phyloP scores from a whole-genome alignment of 1,140 invertebrate genomes.

The Drosophila micromelanica region DNA sequence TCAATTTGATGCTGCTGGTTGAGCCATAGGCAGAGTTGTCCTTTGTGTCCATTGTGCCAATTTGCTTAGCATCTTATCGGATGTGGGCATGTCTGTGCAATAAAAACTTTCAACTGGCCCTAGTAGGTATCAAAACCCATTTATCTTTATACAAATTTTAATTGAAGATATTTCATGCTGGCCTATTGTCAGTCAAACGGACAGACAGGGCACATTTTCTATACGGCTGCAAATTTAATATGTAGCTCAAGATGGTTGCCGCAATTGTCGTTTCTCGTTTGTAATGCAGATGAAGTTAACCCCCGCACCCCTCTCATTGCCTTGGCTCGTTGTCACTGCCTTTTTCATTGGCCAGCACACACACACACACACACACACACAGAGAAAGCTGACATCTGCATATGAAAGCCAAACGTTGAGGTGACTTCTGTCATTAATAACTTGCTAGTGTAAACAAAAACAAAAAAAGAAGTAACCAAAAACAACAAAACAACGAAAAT shows the following conservation, averaged over 20 bases:
- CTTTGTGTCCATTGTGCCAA: constrained; percentile 62
- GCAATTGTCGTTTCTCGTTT: constrained; percentile 59
- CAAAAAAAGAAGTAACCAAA: constrained; percentile 4
- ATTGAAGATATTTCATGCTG: constrained; percentile 81
- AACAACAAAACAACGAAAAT: constrained; percentile 17
- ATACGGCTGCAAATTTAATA: constrained; percentile 19
- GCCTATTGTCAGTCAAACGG: constrained; percentile 53
- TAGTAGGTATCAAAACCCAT: constrained; percentile 73
- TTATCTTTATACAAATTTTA: constrained; percentile 82
- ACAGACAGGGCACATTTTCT: constrained; percentile 1
- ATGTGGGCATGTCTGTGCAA: constrained; percentile 55
- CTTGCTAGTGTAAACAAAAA: constrained; percentile 58
- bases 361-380: not conserved
- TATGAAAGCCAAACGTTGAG: constrained; percentile 60
- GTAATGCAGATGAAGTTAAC: constrained; percentile 62
- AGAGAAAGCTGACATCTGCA: constrained; percentile 47
- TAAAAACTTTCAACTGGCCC: constrained; percentile 73
- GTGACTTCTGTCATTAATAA: constrained; percentile 77
- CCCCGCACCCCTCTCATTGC: not conserved
- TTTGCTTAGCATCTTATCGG: constrained; percentile 66
- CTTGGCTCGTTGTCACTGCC: not conserved
- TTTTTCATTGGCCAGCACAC: not conserved
- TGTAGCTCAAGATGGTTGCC: constrained; percentile 50
- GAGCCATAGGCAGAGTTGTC: constrained; percentile 5
- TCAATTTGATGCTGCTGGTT: constrained; percentile 72